These are phyloP conservation scores for Remorina albescens DNA, from an alignment of 2,797 vertebrate genomes.

Conservation along the genomic window DNA sequence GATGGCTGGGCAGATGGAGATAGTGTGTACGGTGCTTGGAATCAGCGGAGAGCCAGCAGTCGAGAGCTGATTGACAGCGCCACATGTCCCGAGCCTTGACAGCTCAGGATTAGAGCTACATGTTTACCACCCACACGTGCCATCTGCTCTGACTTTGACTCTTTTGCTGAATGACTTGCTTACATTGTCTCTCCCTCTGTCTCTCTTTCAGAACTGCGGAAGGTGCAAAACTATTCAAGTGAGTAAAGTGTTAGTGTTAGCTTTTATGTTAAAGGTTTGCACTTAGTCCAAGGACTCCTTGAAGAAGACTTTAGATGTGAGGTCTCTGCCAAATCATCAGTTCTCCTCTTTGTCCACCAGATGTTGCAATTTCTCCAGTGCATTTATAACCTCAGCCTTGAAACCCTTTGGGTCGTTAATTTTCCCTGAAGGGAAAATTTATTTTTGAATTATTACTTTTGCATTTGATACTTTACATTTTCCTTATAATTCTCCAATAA, in stretches of 20 bases:
- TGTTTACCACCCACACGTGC: constrained; percentile 54
- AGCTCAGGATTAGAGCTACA: constrained; percentile 39
- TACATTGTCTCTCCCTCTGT: constrained; percentile 1
- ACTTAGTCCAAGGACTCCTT: neutral
- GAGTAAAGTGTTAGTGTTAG: constrained; percentile 51
- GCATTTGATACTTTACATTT: neutral
- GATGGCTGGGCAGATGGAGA: constrained; percentile 64
- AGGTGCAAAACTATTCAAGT: constrained; percentile 86
- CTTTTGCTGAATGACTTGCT: constrained; percentile 19
- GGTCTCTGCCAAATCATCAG: neutral
- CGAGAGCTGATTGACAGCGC: constrained; percentile 63
- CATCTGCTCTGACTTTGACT: constrained; percentile 57
- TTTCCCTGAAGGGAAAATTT: neutral
- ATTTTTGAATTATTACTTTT: neutral
- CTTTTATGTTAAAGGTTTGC: neutral
- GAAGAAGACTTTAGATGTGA: neutral
- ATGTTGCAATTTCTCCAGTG: constrained; percentile 22
- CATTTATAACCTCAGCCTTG: neutral
- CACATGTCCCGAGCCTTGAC: constrained; percentile 57
- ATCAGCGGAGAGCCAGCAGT: constrained; percentile 18
- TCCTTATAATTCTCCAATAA: too few relatives aligned
- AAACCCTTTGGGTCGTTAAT: too few relatives aligned
- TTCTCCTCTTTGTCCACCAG: constrained; percentile 41
- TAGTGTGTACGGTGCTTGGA: constrained; percentile 45
- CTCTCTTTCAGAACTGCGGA: constrained; percentile 79